phyloP scores from a whole-genome alignment of 2,797 vertebrate genomes.

The Epinephelus coioides region DNA sequence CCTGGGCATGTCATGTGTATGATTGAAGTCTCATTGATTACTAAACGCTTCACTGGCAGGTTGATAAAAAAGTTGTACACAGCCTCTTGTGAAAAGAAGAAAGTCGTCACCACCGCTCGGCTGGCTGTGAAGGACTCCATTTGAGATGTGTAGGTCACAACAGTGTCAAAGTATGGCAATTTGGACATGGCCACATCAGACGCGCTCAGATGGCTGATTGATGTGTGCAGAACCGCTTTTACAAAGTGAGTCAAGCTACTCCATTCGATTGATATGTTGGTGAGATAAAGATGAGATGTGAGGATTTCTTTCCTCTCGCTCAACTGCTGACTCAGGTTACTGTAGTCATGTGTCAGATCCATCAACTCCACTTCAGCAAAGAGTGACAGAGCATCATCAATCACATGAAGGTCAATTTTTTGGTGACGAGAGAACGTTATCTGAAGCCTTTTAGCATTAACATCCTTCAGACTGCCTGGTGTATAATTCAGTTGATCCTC shows the following conservation, averaged over 20 bases:
- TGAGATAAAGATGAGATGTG: conserved; percentile 83
- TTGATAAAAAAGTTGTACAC: conserved; percentile 88
- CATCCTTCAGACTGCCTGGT: conserved; percentile 68
- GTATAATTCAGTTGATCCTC: conserved; percentile 67
- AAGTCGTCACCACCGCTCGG: conserved; percentile 57
- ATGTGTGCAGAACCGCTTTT: conserved; percentile 78
- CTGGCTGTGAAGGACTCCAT: conserved; percentile 80
- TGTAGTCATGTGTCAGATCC: conserved; percentile 67
- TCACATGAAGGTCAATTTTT: conserved; percentile 49
- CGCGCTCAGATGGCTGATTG: conserved; percentile 71
- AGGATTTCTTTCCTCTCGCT: conserved; percentile 53
- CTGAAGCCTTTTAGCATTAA: conserved; percentile 62
- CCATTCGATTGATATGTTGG: conserved; percentile 83
- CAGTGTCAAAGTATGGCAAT: rapidly evolving
- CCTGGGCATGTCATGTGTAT: conserved; percentile 91
- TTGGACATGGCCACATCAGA: conserved; percentile 13
- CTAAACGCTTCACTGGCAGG: conserved; percentile 84
- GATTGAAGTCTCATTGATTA: conserved; percentile 82
- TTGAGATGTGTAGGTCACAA: not conserved
- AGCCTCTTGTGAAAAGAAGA: conserved; percentile 80
- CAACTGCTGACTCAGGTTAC: conserved; percentile 58
- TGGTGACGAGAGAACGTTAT: conserved; percentile 46
- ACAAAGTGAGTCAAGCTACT: conserved; percentile 55
- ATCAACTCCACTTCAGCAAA: conserved; percentile 86
- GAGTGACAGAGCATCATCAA: conserved; percentile 80